phyloP scores from a whole-genome alignment of 1,140 invertebrate genomes.

The Drosophila nigrodunni region DNA sequence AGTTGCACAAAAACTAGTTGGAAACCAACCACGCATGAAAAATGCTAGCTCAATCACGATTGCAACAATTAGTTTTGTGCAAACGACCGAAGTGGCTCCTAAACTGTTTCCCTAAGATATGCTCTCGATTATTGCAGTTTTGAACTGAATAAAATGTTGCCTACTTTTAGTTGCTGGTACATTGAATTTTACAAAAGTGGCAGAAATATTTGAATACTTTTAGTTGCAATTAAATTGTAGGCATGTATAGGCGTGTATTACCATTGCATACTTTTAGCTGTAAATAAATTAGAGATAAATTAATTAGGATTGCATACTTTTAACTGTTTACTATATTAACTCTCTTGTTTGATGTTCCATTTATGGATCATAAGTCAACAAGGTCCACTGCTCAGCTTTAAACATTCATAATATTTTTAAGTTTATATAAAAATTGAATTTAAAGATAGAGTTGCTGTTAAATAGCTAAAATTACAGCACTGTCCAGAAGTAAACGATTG shows the following conservation, averaged over 20 bases:
- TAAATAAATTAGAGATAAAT: background rate
- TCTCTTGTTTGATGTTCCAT: too few relatives aligned
- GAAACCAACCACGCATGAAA: constrained; percentile 67
- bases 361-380: too few relatives aligned
- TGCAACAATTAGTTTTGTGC: constrained; percentile 10
- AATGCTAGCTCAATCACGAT: constrained; percentile 28
- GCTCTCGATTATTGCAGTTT: background rate
- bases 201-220: constrained; percentile 1
- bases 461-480: too few relatives aligned
- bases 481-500: too few relatives aligned
- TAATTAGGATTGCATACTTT: background rate
- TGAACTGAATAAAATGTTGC: constrained; percentile 6
- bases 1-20: constrained; percentile 36
- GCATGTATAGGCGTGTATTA: background rate
- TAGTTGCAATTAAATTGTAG: background rate
- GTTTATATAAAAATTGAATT: too few relatives aligned
- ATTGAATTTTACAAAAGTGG: background rate
- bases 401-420: too few relatives aligned
- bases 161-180: background rate
- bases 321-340: background rate
- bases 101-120: background rate
- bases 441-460: too few relatives aligned
- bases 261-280: constrained; percentile 19
- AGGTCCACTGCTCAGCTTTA: too few relatives aligned
- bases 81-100: background rate